A percentile compares a stretch with the other conserved stretches of the same genome.
phyloP scores from a whole-genome alignment of 2,888 invertebrate species.

The Volucella inanis region DNA sequence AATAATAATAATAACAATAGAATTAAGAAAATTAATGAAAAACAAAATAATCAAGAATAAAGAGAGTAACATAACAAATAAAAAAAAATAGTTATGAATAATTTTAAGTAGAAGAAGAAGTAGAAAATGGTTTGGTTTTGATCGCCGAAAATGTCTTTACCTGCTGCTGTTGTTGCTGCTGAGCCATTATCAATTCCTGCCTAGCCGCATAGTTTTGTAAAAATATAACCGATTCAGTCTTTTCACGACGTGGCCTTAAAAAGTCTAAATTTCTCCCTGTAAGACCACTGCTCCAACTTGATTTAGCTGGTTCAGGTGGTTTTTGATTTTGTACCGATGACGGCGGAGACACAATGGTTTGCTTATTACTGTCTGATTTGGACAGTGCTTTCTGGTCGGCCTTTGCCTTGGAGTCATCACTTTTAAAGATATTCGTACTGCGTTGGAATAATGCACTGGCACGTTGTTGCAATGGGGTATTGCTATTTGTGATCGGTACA shows the following conservation, averaged over 20 bases:
- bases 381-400: conserved; percentile 89
- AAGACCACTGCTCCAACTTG: conserved; percentile 81
- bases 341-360: conserved; percentile 58
- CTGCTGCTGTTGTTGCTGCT: conserved; percentile 79
- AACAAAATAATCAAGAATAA: conserved; percentile 33
- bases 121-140: conserved; percentile 76
- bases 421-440: conserved; percentile 84
- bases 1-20: conserved; percentile 20
- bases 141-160: conserved; percentile 77
- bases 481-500: conserved; percentile 67
- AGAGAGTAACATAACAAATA: conserved; percentile 12
- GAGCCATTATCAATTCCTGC: conserved; percentile 82
- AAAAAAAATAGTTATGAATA: conserved; percentile 35
- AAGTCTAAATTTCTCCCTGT: conserved; percentile 82
- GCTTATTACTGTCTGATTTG: conserved; percentile 84
- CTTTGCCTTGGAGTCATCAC: conserved; percentile 79
- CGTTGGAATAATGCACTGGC: conserved; percentile 89
- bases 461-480: conserved; percentile 84
- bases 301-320: conserved; percentile 77
- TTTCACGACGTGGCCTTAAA: conserved; percentile 90
- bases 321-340: conserved; percentile 52
- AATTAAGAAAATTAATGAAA: conserved; percentile 2
- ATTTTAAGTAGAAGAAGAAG: conserved; percentile 40
- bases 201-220: conserved; percentile 86
- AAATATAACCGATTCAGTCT: conserved; percentile 94